Conservation (phyloP, 1,140 invertebrate species). For the Scylla paramamosain region DNA sequence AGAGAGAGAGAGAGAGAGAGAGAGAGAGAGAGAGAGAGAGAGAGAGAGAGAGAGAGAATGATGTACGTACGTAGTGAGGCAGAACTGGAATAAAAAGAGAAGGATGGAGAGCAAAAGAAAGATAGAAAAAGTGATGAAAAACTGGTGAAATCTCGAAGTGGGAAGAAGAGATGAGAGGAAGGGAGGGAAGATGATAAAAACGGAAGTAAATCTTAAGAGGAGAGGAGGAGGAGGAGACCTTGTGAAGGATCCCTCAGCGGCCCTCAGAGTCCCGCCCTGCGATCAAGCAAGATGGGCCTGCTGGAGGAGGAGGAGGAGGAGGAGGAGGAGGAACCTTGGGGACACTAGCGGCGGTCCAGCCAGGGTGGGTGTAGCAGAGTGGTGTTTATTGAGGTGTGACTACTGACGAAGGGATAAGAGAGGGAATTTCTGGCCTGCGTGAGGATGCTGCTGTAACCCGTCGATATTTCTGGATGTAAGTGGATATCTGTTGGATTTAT, state of each 20-base stretch:
- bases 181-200: not conserved
- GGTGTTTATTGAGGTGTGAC: no score
- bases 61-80: not conserved
- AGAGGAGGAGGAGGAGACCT: not conserved
- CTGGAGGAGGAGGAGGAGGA: conserved; percentile 19
- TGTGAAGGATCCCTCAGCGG: no score
- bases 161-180: not conserved
- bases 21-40: no score
- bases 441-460: no score
- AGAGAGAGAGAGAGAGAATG: not conserved
- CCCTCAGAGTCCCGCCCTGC: no score
- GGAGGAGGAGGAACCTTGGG: not conserved
- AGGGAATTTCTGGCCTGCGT: no score
- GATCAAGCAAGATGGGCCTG: no score
- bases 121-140: not conserved
- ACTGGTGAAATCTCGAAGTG: not conserved
- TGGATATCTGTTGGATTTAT: no score
- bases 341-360: no score
- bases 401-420: no score
- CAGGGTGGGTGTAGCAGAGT: no score
- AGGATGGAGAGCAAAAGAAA: not conserved
- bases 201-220: not conserved
- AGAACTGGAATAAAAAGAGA: not conserved
- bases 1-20: conserved; percentile 29
- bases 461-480: no score